Evolutionary conservation across 92 coral and sea anemone genomes (phyloP).

Genomic region (Paragorgia papillata): DNA sequence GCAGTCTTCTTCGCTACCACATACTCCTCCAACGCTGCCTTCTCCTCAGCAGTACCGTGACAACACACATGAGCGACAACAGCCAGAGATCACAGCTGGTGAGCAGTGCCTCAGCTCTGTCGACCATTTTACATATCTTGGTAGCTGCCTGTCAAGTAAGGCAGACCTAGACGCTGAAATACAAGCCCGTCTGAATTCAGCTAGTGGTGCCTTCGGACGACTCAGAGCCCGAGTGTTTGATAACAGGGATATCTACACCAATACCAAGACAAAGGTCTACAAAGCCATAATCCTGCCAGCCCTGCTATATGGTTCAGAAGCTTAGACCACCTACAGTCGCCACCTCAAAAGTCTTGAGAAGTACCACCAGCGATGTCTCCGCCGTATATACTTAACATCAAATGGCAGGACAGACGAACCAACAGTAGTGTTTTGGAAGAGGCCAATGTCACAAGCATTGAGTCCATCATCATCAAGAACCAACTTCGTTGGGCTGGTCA

Average conservation of each 20-base stretch:
- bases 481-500: conserved; percentile 37
- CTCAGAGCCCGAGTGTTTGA: conserved; percentile 9
- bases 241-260: background rate
- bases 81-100: too few species aligned
- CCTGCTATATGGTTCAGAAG: conserved; percentile 2
- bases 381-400: background rate
- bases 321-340: background rate
- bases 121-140: too few species aligned
- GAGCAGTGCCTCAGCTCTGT: too few species aligned
- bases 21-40: too few species aligned
- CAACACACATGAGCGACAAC: too few species aligned
- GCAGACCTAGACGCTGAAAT: background rate
- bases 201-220: background rate
- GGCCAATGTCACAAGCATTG: conserved; percentile 31
- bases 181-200: background rate
- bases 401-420: conserved; percentile 21
- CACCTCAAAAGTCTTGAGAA: background rate
- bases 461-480: conserved; percentile 26
- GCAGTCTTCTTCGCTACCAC: too few species aligned
- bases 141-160: too few species aligned
- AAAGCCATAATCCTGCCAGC: background rate
- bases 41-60: too few species aligned
- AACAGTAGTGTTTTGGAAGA: conserved; percentile 23
- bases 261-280: background rate
- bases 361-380: conserved; percentile 7